Conservation (phyloP, 2,888 invertebrate genomes). For the Gerris lacustris region DNA sequence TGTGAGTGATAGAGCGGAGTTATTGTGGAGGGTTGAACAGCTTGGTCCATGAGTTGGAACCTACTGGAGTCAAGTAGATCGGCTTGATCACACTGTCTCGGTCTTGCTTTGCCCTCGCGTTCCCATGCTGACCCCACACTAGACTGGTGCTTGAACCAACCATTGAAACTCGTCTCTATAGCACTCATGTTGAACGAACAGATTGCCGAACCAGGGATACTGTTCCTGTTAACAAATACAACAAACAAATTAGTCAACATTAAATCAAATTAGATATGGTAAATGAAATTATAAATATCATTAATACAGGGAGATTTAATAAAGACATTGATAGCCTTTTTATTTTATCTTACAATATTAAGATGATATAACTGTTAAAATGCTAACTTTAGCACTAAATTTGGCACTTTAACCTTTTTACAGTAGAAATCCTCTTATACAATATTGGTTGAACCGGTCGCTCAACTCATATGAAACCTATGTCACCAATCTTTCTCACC, state of each 20-base stretch:
- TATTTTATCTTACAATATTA: too few species aligned
- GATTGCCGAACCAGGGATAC: constrained; percentile 81
- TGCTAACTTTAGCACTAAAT: too few species aligned
- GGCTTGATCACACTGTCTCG: constrained; percentile 22
- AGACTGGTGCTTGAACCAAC: constrained; percentile 75
- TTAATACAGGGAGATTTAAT: too few species aligned
- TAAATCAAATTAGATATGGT: too few species aligned
- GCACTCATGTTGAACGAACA: constrained; percentile 79
- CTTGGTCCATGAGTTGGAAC: constrained; percentile 78
- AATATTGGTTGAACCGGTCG: too few species aligned
- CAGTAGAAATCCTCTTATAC: too few species aligned
- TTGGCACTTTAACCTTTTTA: too few species aligned
- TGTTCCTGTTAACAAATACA: constrained; percentile 46
- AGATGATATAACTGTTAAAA: too few species aligned
- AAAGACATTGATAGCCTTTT: too few species aligned
- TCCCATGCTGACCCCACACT: constrained; percentile 66
- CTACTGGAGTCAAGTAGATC: constrained; percentile 38
- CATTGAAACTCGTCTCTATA: constrained; percentile 67
- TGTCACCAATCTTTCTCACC: too few species aligned
- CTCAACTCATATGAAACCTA: too few species aligned
- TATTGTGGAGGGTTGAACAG: constrained; percentile 61
- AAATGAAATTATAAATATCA: too few species aligned
- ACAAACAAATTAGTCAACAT: constrained; percentile 17
- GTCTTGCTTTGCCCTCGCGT: constrained; percentile 34
- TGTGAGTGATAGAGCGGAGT: constrained; percentile 58